Conservation (phyloP, 2,888 invertebrate species). For the Monoplex corrugatus region DNA sequence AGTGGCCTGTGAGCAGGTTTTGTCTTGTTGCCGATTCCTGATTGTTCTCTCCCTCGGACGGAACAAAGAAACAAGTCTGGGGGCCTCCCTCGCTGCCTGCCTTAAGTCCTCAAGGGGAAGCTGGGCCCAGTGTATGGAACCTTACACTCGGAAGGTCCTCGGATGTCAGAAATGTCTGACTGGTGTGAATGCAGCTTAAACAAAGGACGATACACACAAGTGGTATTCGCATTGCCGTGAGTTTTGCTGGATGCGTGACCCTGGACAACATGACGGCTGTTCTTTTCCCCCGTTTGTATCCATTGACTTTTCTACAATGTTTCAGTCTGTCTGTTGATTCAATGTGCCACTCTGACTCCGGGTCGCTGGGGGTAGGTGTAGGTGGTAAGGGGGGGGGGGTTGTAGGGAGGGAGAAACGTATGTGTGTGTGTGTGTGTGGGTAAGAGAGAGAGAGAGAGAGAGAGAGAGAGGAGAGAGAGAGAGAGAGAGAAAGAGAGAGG, state of each 20-base stretch:
- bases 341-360: no score
- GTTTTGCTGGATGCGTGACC: not conserved
- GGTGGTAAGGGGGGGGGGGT: no score
- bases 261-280: not conserved
- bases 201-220: not conserved
- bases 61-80: slow-evolving; percentile 12
- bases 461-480: no score
- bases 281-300: not conserved
- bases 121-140: not conserved
- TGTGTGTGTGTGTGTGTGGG: no score
- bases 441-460: no score
- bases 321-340: not conserved
- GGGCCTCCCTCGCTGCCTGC: not conserved
- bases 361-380: no score
- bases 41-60: not conserved
- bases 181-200: not conserved
- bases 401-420: no score
- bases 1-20: not conserved
- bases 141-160: not conserved
- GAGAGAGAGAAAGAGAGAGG: no score
- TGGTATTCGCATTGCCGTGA: not conserved
- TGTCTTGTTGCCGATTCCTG: not conserved
- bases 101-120: not conserved
- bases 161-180: not conserved
- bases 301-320: slow-evolving; percentile 4